A percentile compares a stretch with the other conserved stretches of the same genome.
phyloP scores from a whole-genome alignment of 1,140 invertebrate species.

The Cepaea nemoralis region DNA sequence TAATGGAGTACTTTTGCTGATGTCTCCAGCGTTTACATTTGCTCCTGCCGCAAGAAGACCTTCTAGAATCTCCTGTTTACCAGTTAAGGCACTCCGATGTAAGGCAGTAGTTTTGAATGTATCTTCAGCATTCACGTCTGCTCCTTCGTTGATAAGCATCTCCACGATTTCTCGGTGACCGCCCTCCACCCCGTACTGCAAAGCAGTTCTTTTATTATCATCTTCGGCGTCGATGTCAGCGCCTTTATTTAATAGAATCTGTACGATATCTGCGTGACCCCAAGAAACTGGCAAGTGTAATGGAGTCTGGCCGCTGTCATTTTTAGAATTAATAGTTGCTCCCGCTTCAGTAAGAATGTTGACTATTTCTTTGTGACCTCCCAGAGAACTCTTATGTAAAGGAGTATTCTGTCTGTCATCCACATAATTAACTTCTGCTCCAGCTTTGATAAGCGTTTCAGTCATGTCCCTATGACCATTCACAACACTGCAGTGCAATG shows the following conservation, averaged over 20 bases:
- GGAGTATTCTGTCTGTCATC: slow-evolving; percentile 57
- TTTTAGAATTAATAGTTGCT: no score
- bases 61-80: slow-evolving; percentile 53
- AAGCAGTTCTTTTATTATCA: slow-evolving; percentile 50
- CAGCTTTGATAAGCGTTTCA: slow-evolving; percentile 49
- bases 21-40: no score
- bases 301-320: no score
- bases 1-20: no score
- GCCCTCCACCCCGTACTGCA: no score
- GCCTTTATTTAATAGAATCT: slow-evolving; percentile 47
- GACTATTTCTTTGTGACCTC: slow-evolving; percentile 53
- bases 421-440: slow-evolving; percentile 47
- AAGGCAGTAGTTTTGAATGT: slow-evolving; percentile 56
- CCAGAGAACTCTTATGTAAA: slow-evolving; percentile 58
- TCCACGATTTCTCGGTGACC: not conserved
- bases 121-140: slow-evolving; percentile 47
- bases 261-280: no score
- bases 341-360: slow-evolving; percentile 21
- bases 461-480: slow-evolving; percentile 61
- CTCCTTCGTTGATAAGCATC: slow-evolving; percentile 38
- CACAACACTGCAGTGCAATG: slow-evolving; percentile 60
- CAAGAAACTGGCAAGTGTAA: no score
- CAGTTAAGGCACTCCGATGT: slow-evolving; percentile 58
- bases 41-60: not conserved
- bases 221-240: slow-evolving; percentile 50